Conservation (phyloP, 2,888 invertebrate species). For the Acanthoscelides obtectus region DNA sequence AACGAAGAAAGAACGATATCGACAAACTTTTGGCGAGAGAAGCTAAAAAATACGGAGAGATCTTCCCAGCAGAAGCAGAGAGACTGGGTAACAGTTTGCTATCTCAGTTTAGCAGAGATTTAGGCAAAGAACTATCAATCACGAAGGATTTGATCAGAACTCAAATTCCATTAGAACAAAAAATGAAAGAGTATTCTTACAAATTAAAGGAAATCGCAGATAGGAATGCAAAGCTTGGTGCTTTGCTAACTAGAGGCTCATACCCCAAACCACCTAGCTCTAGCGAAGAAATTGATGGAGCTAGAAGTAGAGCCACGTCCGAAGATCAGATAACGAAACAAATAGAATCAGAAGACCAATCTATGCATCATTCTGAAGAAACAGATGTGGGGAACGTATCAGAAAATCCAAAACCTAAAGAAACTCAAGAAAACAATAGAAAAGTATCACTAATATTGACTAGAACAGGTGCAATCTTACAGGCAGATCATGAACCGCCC, state of each 20-base stretch:
- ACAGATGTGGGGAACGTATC: neutral
- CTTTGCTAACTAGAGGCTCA: neutral
- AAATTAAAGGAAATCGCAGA: neutral
- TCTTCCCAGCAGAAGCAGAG: neutral
- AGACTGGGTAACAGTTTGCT: neutral
- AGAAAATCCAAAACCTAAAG: neutral
- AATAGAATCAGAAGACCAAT: no score
- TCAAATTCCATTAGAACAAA: neutral
- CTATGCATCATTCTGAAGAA: neutral
- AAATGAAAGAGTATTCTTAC: neutral
- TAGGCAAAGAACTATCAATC: neutral
- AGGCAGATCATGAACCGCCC: neutral
- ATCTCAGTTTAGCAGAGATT: neutral
- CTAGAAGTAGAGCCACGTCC: neutral
- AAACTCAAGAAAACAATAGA: neutral
- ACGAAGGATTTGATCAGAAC: neutral
- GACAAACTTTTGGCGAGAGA: neutral
- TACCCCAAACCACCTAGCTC: neutral
- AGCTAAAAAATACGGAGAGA: neutral
- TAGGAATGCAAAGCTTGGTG: neutral
- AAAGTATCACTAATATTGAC: neutral
- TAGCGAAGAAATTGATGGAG: neutral
- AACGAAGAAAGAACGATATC: constrained; percentile 4
- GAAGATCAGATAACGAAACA: no score
- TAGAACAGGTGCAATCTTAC: neutral